These are phyloP conservation scores for Scaptomyza tumidula DNA, from an alignment of 2,888 invertebrate genomes.

Conservation along the genomic window DNA sequence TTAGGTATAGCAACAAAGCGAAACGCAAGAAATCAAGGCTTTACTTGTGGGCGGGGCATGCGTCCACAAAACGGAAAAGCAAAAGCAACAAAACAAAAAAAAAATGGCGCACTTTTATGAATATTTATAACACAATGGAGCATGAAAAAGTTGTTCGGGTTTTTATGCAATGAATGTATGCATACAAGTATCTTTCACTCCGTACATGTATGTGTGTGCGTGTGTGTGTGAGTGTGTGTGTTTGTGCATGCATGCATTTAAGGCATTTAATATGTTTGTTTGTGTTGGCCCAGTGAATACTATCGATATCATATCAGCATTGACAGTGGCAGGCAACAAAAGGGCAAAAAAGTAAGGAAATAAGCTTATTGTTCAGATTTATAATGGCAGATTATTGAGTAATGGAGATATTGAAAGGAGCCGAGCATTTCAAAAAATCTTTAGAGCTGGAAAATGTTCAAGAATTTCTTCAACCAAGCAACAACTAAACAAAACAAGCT, in stretches of 20 bases:
- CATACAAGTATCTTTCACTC: constrained; percentile 31
- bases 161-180: constrained; percentile 55
- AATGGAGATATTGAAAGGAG: background rate
- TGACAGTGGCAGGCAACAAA: constrained; percentile 41
- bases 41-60: constrained; percentile 53
- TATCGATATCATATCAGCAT: constrained; percentile 47
- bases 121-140: constrained; percentile 79
- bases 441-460: no score
- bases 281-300: constrained; percentile 20
- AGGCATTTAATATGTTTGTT: constrained; percentile 11
- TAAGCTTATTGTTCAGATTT: constrained; percentile 7
- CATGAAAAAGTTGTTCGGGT: constrained; percentile 70
- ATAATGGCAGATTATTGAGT: constrained; percentile 20
- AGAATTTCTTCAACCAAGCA: no score
- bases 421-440: no score
- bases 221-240: constrained; percentile 1
- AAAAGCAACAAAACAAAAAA: constrained; percentile 12
- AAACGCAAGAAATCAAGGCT: constrained; percentile 76
- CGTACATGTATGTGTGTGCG: constrained; percentile 6
- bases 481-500: no score
- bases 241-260: constrained; percentile 28
- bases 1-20: constrained; percentile 52
- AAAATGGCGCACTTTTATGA: constrained; percentile 66
- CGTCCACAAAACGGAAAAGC: constrained; percentile 30
- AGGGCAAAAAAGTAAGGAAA: background rate